Percentiles rank a stretch among this genome's conserved stretches.
Evolutionary conservation across 2,797 vertebrate genomes (phyloP).

Genomic region (Takifugu ocellatus): DNA sequence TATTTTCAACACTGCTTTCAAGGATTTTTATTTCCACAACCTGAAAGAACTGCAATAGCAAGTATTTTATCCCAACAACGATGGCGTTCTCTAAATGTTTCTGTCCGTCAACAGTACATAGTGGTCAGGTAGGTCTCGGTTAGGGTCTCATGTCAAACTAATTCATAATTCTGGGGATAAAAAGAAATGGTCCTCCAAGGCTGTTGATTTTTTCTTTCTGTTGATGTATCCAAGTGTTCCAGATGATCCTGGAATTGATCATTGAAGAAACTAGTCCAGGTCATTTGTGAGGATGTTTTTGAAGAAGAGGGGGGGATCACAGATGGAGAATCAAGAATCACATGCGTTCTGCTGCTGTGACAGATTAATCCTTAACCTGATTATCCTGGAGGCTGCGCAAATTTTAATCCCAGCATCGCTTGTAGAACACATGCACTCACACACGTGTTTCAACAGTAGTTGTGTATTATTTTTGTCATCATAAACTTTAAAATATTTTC

Average conservation of each 20-base stretch:
- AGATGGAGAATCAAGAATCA: too few relatives aligned
- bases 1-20: too few relatives aligned
- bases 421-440: neutral
- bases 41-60: neutral
- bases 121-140: constrained; percentile 40
- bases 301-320: too few relatives aligned
- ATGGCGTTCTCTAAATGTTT: constrained; percentile 34
- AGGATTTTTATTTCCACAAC: neutral
- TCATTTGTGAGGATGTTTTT: too few relatives aligned
- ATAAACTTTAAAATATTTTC: neutral
- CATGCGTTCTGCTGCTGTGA: too few relatives aligned
- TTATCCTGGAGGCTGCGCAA: too few relatives aligned
- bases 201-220: too few relatives aligned
- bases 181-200: too few relatives aligned
- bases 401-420: neutral
- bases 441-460: neutral
- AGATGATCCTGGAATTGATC: too few relatives aligned
- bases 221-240: too few relatives aligned
- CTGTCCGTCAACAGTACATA: constrained; percentile 21
- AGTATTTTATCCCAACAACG: constrained; percentile 1
- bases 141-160: neutral
- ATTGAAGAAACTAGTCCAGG: too few relatives aligned
- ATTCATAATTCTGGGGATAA: neutral
- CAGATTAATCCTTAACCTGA: too few relatives aligned
- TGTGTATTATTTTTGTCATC: neutral